A percentile compares a stretch with the other conserved stretches of the same genome.
Evolutionary conservation across 2,113 vertebrate genomes (phyloP).

Genomic region (Baryphthengus martii): DNA sequence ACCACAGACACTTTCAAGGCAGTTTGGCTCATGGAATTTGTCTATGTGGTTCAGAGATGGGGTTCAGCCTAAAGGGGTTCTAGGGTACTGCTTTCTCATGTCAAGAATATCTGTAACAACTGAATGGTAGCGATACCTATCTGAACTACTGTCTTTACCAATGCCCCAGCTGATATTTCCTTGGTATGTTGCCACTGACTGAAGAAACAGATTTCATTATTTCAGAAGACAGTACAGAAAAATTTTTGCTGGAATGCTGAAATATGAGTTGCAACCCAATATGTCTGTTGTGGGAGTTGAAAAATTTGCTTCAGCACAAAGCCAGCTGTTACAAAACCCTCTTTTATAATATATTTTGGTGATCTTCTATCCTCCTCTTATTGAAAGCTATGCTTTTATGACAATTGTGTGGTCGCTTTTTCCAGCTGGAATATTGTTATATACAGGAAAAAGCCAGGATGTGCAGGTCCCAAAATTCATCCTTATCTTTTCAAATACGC

Average conservation of each 20-base stretch:
- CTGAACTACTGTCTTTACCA: background rate
- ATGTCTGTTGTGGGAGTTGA: slow-evolving; percentile 47
- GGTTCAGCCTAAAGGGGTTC: background rate
- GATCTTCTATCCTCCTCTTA: background rate
- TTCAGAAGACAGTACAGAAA: background rate
- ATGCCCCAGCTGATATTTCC: background rate
- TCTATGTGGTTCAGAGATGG: background rate
- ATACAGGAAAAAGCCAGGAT: background rate
- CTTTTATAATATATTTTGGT: slow-evolving; percentile 17
- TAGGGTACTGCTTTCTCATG: background rate
- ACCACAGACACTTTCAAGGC: background rate
- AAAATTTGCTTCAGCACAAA: slow-evolving; percentile 34
- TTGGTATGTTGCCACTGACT: background rate
- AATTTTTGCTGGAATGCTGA: background rate
- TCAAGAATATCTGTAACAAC: background rate
- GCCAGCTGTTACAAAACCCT: slow-evolving; percentile 17
- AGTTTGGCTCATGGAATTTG: background rate
- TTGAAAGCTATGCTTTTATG: background rate
- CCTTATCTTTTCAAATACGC: background rate
- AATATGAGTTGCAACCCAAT: slow-evolving; percentile 4
- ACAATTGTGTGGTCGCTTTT: background rate
- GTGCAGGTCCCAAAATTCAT: background rate
- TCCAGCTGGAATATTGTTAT: background rate
- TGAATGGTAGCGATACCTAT: background rate
- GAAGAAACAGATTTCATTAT: slow-evolving; percentile 14